These are phyloP conservation scores for Trichogramma evanescens DNA, from an alignment of 2,888 invertebrate genomes.

Conservation along the genomic window DNA sequence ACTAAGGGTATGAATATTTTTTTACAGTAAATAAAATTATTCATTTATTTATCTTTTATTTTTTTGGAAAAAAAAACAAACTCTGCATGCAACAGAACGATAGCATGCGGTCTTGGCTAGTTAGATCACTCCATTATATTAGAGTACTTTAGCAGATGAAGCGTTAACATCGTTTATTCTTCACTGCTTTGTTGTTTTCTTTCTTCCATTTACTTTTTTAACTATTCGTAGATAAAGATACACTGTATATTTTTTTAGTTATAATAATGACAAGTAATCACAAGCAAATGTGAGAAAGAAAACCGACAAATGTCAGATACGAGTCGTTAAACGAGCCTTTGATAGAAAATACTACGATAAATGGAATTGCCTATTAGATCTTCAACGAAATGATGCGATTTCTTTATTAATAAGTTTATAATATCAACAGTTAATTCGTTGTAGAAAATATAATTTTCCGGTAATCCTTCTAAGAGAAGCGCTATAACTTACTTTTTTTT, in stretches of 20 bases:
- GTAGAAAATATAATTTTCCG: slow-evolving; percentile 10
- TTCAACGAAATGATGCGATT: slow-evolving; percentile 13
- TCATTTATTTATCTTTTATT: too few species aligned
- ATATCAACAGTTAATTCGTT: slow-evolving; percentile 13
- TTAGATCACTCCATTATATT: too few species aligned
- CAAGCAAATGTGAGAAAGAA: slow-evolving; percentile 8
- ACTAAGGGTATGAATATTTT: too few species aligned
- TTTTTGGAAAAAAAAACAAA: too few species aligned
- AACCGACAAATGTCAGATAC: slow-evolving; percentile 2
- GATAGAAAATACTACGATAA: slow-evolving; percentile 8
- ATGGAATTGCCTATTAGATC: slow-evolving; percentile 15
- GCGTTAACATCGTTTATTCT: slow-evolving; percentile 1
- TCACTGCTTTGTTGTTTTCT: slow-evolving; percentile 3
- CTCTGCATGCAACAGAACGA: too few species aligned
- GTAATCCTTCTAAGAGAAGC: slow-evolving; percentile 20
- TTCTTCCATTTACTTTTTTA: slow-evolving; percentile 11
- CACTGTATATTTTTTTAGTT: slow-evolving; percentile 18
- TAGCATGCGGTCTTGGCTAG: too few species aligned
- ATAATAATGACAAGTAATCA: slow-evolving; percentile 4
- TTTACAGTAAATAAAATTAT: too few species aligned
- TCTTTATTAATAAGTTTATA: slow-evolving; percentile 15
- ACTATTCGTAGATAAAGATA: slow-evolving; percentile 14
- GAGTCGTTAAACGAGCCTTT: slow-evolving; percentile 20
- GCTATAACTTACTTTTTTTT: slow-evolving; percentile 18
- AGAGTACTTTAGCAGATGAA: too few species aligned